Evolutionary conservation across 2,888 invertebrate species (phyloP).

Genomic region (Lamellibrachia columna): DNA sequence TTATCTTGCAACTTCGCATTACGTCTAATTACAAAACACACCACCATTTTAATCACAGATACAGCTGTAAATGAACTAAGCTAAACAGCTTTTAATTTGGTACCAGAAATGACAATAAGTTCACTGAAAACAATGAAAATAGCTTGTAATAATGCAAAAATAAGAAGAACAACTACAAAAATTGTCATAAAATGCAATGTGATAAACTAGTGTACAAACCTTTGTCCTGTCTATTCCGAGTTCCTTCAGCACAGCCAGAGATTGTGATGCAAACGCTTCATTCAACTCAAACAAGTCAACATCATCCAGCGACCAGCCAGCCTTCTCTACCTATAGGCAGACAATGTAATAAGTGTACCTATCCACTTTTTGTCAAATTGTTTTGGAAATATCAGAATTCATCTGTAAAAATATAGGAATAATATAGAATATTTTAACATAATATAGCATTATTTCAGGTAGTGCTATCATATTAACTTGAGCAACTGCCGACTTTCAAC

Average conservation of each 20-base stretch:
- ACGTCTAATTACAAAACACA: background rate
- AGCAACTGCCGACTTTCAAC: too few relatives aligned
- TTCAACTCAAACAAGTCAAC: slow-evolving; percentile 70
- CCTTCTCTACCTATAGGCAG: slow-evolving; percentile 63
- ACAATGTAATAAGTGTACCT: background rate
- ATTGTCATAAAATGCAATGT: background rate
- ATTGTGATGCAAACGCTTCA: slow-evolving; percentile 70
- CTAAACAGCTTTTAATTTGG: background rate
- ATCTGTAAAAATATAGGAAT: too few relatives aligned
- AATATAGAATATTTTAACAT: too few relatives aligned
- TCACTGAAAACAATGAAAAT: background rate
- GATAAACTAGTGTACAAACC: slow-evolving; percentile 46
- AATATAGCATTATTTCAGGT: too few relatives aligned
- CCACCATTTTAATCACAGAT: background rate
- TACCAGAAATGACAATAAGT: background rate
- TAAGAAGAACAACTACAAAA: background rate
- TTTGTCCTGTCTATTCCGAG: slow-evolving; percentile 63
- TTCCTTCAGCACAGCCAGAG: slow-evolving; percentile 67
- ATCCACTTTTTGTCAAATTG: too few relatives aligned
- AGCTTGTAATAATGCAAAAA: background rate
- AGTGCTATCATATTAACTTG: too few relatives aligned
- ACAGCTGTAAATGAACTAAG: too few relatives aligned
- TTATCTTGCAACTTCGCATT: too few relatives aligned
- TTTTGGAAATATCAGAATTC: background rate
- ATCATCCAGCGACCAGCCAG: slow-evolving; percentile 66